Evolutionary conservation across 1,140 invertebrate species (phyloP).

Genomic region (Nasonia vitripennis): DNA sequence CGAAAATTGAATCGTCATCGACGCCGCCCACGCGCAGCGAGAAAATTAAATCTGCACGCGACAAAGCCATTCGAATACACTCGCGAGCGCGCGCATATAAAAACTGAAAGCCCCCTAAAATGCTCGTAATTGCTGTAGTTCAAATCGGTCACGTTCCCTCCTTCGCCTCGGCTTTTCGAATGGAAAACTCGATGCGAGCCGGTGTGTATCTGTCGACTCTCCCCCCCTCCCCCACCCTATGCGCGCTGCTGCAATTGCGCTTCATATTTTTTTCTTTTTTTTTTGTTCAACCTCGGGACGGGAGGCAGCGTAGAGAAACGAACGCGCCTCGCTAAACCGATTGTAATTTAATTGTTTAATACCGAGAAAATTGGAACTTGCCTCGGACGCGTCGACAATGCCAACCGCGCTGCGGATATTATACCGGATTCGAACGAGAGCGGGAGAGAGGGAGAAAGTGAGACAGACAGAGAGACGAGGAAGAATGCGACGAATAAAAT

Average conservation of each 20-base stretch:
- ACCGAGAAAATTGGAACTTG: conserved; percentile 70
- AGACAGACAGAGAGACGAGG: background rate
- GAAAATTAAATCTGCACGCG: background rate
- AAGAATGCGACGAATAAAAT: background rate
- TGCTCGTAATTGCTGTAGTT: conserved; percentile 24
- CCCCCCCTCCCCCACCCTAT: too few relatives aligned
- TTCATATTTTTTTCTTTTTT: conserved; percentile 31
- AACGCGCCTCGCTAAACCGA: conserved; percentile 53
- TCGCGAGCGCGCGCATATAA: background rate
- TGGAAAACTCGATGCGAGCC: background rate
- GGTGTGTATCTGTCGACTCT: background rate
- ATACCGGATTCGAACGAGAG: background rate
- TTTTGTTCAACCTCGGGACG: background rate
- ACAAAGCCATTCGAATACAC: conserved; percentile 1
- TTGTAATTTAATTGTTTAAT: conserved; percentile 72
- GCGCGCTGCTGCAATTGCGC: too few relatives aligned
- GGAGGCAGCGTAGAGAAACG: background rate
- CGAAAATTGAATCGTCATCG: conserved; percentile 11
- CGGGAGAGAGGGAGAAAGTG: background rate
- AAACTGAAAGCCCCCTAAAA: conserved; percentile 20
- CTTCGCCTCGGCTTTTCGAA: conserved; percentile 11
- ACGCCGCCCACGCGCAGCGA: background rate
- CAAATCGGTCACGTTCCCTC: conserved; percentile 27
- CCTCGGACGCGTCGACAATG: conserved; percentile 59
- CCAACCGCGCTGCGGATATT: conserved; percentile 1